A percentile compares a stretch with the other conserved stretches of the same genome.
Evolutionary conservation across 2,797 vertebrate species (phyloP).

Genomic region (Meriones psammophilus): DNA sequence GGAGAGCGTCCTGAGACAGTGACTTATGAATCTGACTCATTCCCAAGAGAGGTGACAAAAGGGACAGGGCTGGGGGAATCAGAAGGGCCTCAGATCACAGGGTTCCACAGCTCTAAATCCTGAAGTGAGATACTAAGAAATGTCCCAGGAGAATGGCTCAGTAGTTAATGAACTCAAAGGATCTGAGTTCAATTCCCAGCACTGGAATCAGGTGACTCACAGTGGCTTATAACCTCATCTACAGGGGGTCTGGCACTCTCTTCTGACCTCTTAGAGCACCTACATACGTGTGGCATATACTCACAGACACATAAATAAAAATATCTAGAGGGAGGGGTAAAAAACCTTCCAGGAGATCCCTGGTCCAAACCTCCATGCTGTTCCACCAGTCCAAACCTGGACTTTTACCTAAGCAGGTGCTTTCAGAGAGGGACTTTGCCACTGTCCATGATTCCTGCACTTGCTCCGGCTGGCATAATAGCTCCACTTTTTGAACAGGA

Average conservation of each 20-base stretch:
- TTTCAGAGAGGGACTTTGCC: not conserved
- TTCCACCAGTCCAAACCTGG: not conserved
- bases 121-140: not conserved
- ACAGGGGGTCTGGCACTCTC: not conserved
- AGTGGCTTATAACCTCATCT: not conserved
- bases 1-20: not conserved
- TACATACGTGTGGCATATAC: not conserved
- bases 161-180: not conserved
- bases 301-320: not conserved
- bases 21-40: not conserved
- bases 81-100: not conserved
- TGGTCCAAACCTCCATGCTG: not conserved
- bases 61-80: not conserved
- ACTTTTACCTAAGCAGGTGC: slow-evolving; percentile 19
- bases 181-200: not conserved
- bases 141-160: not conserved
- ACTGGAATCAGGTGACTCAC: not conserved
- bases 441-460: not conserved
- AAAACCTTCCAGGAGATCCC: no score
- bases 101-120: not conserved
- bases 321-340: not conserved
- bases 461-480: not conserved
- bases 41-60: not conserved
- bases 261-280: not conserved
- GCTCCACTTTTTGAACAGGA: slow-evolving; percentile 23